phyloP scores from a whole-genome alignment of 2,113 vertebrate species.

The Tupaia tana region DNA sequence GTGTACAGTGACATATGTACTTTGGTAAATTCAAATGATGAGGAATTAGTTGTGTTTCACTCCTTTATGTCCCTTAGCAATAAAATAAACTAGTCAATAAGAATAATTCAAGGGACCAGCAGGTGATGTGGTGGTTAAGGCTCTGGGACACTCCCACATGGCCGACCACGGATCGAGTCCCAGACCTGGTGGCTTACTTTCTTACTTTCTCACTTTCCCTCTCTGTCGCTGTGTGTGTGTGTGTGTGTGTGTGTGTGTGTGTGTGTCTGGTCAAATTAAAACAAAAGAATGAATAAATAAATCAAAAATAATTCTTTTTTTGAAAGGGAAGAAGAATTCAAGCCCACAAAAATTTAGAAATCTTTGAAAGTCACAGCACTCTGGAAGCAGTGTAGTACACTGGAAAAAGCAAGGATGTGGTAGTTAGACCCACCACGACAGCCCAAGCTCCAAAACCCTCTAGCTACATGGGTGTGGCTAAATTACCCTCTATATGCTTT shows the following conservation, averaged over 20 bases:
- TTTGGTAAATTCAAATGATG: background rate
- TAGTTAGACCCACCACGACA: background rate
- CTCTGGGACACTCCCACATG: too few species aligned
- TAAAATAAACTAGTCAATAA: background rate
- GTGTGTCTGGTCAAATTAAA: too few species aligned
- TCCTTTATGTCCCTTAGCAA: background rate
- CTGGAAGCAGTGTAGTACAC: background rate
- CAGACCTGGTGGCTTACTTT: too few species aligned
- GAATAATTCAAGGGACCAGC: background rate
- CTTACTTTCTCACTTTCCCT: too few species aligned
- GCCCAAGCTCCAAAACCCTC: background rate
- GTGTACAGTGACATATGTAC: conserved; percentile 8
- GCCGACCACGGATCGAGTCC: too few species aligned
- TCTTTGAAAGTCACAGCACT: background rate
- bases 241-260: too few species aligned
- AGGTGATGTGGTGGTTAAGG: too few species aligned
- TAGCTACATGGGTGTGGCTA: background rate
- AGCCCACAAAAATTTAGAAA: conserved; percentile 5
- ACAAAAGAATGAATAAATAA: too few species aligned
- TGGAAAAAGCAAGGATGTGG: background rate
- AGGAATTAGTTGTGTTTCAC: conserved; percentile 5
- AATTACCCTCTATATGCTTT: background rate
- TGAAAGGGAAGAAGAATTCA: background rate
- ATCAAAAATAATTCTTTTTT: too few species aligned
- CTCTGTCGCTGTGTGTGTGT: too few species aligned